These are phyloP conservation scores for Sylvilagus bachmani DNA, from an alignment of 2,113 vertebrate species.

Conservation along the genomic window DNA sequence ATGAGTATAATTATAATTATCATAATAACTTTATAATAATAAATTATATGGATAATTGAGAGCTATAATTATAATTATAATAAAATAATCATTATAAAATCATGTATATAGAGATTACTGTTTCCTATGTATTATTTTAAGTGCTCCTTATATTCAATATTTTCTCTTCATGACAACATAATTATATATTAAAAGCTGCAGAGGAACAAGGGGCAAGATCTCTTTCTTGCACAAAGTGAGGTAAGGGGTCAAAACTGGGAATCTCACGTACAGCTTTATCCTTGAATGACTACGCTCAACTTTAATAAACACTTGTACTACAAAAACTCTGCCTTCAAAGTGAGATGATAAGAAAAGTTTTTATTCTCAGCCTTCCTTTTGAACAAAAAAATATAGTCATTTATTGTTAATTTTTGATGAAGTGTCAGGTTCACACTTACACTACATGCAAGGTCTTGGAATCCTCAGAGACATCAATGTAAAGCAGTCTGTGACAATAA, in stretches of 20 bases:
- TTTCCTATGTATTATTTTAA: neutral
- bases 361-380: neutral
- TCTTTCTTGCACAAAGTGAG: neutral
- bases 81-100: neutral
- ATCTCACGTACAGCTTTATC: neutral
- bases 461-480: neutral
- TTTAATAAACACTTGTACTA: neutral
- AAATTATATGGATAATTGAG: neutral
- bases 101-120: neutral
- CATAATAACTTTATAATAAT: neutral
- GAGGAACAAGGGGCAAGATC: neutral
- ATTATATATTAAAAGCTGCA: neutral
- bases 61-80: neutral
- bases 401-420: neutral
- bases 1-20: neutral
- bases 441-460: neutral
- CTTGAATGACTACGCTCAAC: neutral
- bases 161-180: neutral
- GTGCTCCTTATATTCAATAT: neutral
- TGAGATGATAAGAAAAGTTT: neutral
- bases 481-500: neutral
- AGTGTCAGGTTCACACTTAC: neutral
- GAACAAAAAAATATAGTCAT: neutral
- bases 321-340: neutral
- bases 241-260: neutral